Evolutionary conservation across 2,113 vertebrate species (phyloP), one percentile per base, ranked within the genome.

Genomic region (Antennarius striatus): DNA sequence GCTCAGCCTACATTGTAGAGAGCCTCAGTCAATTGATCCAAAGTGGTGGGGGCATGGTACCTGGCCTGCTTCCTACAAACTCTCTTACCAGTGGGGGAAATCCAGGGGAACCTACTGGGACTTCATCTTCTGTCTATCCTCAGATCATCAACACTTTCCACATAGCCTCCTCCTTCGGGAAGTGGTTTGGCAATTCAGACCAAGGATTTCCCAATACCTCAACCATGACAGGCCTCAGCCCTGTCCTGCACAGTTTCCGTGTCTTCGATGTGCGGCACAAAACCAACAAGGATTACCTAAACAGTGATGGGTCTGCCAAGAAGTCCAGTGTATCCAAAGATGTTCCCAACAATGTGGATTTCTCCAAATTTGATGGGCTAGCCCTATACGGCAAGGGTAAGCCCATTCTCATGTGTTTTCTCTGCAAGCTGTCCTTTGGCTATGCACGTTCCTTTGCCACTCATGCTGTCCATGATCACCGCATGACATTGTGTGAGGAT

Each of bases 321-420:
- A 98, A 96, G 94, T 98, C 98, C 92, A 97, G 95, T 86, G 96
- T 99, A 95, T 98, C 98, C 98, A 99, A 99, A 99, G 98, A 99
- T 98, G 95, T 98, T 92, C 96, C 97, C 89, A 98, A 99, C 95
- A 98, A 98, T 89, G 97, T 99, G 95, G 98, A 99, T 95, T 95
- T 99, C 93, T 99, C 97, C 94, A 98, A 95, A 94, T 99, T 99
- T 17, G 97, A 99, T 86, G 96, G 96, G 86, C 94, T 98, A 77
- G 95, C 97, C 90, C 95, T 99, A 64, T 99, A 99, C 8, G 97
- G 97, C 91, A 99, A 99, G 92, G 95, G 96, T 86, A 99, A 99
- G 91, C 98, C 98, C 88, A 99, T 99, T 89, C 91, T 99, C 89
- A 99, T 99, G 98, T 99, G 98, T 93, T 99, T 99, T 93, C 93